Conservation (phyloP, 1,140 invertebrate species). For the Diorhabda sublineata region DNA sequence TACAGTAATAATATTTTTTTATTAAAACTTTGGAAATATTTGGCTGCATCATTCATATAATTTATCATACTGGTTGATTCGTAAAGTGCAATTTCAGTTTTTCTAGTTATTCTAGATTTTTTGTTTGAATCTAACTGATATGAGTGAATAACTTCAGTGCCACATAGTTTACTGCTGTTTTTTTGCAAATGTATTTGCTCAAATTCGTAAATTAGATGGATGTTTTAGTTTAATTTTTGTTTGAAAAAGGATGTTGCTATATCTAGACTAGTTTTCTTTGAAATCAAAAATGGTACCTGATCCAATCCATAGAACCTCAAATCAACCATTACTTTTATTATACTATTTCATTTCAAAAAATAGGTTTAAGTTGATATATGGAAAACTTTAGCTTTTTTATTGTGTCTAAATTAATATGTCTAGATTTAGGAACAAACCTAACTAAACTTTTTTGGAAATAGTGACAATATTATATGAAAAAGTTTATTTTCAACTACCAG, state of each 20-base stretch:
- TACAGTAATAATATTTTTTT: no score
- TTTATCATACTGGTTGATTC: neutral
- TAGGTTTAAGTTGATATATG: no score
- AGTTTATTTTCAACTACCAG: constrained; percentile 10
- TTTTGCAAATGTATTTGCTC: constrained; percentile 1
- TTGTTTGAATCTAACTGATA: neutral
- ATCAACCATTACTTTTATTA: no score
- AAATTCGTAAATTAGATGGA: neutral
- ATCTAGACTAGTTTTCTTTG: neutral
- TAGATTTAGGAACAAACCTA: no score
- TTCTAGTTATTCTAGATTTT: neutral
- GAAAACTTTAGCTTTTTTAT: no score
- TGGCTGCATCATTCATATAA: neutral
- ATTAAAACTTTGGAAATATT: no score
- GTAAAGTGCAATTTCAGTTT: neutral
- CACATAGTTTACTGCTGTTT: constrained; percentile 1
- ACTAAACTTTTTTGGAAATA: neutral
- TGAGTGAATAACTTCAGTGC: neutral
- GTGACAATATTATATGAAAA: constrained; percentile 4
- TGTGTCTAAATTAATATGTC: no score
- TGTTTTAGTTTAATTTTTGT: neutral
- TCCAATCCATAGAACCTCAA: no score
- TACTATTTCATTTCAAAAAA: no score
- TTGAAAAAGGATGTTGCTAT: neutral
- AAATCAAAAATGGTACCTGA: neutral